Percentiles rank a stretch among this genome's conserved stretches.
These are phyloP conservation scores for Smutsia temminckii DNA, from an alignment of 2,797 vertebrate genomes.

Conservation along the genomic window DNA sequence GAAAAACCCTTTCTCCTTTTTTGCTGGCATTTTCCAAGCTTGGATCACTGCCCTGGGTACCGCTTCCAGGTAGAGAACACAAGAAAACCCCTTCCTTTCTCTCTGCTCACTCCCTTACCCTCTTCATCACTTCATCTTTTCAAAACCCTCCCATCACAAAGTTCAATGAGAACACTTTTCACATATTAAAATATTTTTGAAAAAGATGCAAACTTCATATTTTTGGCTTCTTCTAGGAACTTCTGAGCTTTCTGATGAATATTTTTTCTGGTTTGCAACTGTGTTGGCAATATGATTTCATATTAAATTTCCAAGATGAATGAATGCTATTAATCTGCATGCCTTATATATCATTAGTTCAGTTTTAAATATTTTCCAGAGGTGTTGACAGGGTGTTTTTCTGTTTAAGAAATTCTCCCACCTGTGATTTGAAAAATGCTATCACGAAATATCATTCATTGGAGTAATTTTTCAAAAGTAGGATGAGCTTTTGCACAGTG, in stretches of 20 bases:
- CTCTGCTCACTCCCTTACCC: neutral
- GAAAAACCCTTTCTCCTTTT: conserved; percentile 98
- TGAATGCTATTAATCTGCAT: neutral
- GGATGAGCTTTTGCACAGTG: neutral
- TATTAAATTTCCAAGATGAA: neutral
- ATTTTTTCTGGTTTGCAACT: neutral
- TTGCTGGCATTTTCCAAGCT: conserved; percentile 98
- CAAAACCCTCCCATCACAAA: conserved; percentile 19
- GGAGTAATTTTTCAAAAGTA: conserved; percentile 46
- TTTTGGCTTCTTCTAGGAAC: neutral
- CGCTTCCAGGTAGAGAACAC: conserved; percentile 93
- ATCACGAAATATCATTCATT: neutral
- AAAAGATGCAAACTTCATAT: neutral
- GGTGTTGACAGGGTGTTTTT: neutral
- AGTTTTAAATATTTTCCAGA: conserved; percentile 34
- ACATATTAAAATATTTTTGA: neutral
- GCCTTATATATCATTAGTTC: neutral
- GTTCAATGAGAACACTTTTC: conserved; percentile 39
- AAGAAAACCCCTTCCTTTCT: conserved; percentile 59
- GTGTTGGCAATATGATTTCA: neutral
- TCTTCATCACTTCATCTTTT: neutral
- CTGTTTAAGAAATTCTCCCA: neutral
- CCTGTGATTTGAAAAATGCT: conserved; percentile 28
- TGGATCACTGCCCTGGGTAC: conserved; percentile 99
- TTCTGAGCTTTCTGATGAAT: neutral